A percentile compares a stretch with the other conserved stretches of the same genome.
Conservation (phyloP, 2,113 vertebrate species). For the Lanius collurio region DNA sequence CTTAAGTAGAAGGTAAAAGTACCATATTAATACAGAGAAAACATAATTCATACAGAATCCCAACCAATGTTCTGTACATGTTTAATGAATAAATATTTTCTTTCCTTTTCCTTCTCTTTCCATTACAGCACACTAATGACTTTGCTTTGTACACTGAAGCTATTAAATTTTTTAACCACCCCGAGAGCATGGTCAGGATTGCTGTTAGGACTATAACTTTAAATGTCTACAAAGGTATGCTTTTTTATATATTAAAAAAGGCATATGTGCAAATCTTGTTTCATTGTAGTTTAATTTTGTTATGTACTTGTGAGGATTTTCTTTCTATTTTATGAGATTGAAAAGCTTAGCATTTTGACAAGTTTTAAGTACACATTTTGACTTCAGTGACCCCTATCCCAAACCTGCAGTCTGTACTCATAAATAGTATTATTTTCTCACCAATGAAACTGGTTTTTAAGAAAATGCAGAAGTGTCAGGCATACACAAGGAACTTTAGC, state of each 20-base stretch:
- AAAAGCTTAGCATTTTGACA: not conserved
- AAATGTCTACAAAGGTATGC: constrained; percentile 98
- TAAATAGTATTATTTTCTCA: not conserved
- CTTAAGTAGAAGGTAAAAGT: not conserved
- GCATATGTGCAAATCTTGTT: not conserved
- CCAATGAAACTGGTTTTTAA: not conserved
- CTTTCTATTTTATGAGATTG: not conserved
- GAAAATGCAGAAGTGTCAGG: fast-evolving
- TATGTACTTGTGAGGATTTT: not conserved
- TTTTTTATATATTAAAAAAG: not conserved
- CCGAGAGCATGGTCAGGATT: constrained; percentile 99
- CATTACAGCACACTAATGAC: constrained; percentile 96
- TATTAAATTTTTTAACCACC: constrained; percentile 99
- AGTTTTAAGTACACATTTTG: not conserved
- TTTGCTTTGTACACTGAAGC: constrained; percentile 99
- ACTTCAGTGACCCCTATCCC: not conserved
- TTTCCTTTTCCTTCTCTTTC: constrained; percentile 23
- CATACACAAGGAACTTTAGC: not conserved
- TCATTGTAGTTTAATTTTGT: not conserved
- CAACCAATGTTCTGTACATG: not conserved
- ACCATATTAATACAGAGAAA: not conserved
- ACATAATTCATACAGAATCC: not conserved
- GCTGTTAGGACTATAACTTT: constrained; percentile 98
- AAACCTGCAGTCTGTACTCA: not conserved
- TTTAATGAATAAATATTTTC: not conserved